Percentiles rank a stretch among this genome's conserved stretches.
Conservation (phyloP, 2,113 vertebrate genomes). For the Sinocyclocheilus rhinocerous region DNA sequence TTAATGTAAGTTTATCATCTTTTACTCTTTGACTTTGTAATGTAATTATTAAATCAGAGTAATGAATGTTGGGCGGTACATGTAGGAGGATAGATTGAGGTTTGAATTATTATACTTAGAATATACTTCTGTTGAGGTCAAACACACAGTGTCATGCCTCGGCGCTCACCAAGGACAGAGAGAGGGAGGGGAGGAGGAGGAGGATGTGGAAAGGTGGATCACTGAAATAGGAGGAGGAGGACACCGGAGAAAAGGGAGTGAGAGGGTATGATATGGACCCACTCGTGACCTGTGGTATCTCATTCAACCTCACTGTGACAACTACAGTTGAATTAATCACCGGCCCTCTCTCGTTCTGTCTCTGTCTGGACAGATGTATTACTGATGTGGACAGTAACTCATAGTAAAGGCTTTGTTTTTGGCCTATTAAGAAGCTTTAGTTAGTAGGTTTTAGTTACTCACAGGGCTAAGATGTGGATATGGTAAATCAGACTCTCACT, state of each 20-base stretch:
- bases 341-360: background rate
- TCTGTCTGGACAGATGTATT: constrained; percentile 32
- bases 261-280: constrained; percentile 24
- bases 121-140: constrained; percentile 34
- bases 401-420: background rate
- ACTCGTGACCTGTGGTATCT: constrained; percentile 30
- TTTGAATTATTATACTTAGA: constrained; percentile 16
- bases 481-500: background rate
- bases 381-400: constrained; percentile 19
- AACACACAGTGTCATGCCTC: constrained; percentile 36
- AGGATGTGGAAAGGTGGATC: constrained; percentile 39
- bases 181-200: background rate
- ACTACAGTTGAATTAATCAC: constrained; percentile 34
- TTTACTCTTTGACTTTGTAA: constrained; percentile 31
- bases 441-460: constrained; percentile 3
- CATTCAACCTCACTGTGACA: constrained; percentile 30
- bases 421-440: background rate
- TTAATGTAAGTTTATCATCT: background rate
- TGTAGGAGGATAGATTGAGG: constrained; percentile 28
- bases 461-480: background rate
- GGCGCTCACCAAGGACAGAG: constrained; percentile 28
- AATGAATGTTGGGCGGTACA: constrained; percentile 33
- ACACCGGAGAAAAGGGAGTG: constrained; percentile 26
- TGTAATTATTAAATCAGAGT: constrained; percentile 32
- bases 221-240: constrained; percentile 44